phyloP scores from a whole-genome alignment of 2,888 invertebrate genomes.

The Phengaris arion region DNA sequence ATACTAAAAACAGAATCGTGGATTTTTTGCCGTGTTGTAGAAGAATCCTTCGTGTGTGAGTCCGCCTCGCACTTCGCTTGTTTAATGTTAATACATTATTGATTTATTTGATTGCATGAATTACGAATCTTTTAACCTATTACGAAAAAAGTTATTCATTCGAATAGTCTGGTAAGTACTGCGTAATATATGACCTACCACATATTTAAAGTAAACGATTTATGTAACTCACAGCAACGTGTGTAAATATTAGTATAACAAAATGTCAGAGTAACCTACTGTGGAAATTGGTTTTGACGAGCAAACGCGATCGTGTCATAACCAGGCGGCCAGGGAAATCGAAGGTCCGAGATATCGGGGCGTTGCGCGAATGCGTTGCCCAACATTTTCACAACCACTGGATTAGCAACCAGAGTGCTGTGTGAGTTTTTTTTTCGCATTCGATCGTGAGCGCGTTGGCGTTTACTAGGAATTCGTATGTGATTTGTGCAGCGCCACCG shows the following conservation, averaged over 20 bases:
- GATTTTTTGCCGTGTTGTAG: too few relatives aligned
- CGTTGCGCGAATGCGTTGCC: constrained; percentile 49
- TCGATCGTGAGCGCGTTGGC: too few relatives aligned
- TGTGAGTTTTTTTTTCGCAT: too few relatives aligned
- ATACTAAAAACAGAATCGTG: too few relatives aligned
- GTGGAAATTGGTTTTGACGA: constrained; percentile 53
- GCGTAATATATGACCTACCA: neutral
- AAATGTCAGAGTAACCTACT: constrained; percentile 34
- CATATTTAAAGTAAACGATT: constrained; percentile 4
- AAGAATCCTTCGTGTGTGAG: too few relatives aligned
- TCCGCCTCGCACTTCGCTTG: too few relatives aligned
- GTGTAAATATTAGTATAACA: constrained; percentile 43
- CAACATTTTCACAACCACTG: constrained; percentile 68
- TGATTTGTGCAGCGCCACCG: too few relatives aligned
- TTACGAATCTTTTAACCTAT: too few relatives aligned
- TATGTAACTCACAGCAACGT: constrained; percentile 33
- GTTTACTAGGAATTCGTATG: too few relatives aligned
- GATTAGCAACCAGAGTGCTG: constrained; percentile 47
- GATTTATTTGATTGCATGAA: too few relatives aligned
- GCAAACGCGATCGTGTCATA: constrained; percentile 59
- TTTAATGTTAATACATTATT: too few relatives aligned
- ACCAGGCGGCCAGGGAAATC: constrained; percentile 56
- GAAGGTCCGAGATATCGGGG: constrained; percentile 49
- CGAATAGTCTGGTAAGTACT: neutral
- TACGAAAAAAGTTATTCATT: too few relatives aligned